phyloP scores from a whole-genome alignment of 2,888 invertebrate genomes.

The Alviniconcha strummeri region DNA sequence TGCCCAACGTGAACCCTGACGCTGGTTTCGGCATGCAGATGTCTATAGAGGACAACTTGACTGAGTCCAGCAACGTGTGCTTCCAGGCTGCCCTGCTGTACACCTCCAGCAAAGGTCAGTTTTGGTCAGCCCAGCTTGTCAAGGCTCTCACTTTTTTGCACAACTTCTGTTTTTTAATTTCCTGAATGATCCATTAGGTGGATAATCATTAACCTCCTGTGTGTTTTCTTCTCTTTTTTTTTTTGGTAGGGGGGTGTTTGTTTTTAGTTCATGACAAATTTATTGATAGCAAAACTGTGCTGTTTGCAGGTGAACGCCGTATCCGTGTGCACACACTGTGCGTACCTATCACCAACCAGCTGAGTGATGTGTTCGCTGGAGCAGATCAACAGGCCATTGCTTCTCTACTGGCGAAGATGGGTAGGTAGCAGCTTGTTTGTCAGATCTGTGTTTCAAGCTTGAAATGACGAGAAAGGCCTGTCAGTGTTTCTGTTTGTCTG shows the following conservation, averaged over 20 bases:
- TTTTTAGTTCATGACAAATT: too few species aligned
- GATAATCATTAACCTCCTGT: background rate
- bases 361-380: conserved; percentile 88
- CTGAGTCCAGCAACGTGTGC: conserved; percentile 79
- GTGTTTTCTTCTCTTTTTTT: background rate
- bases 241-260: background rate
- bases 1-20: conserved; percentile 98
- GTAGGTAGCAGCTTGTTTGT: conserved; percentile 74
- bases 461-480: too few species aligned
- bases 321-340: conserved; percentile 98
- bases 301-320: conserved; percentile 86
- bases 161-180: background rate
- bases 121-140: background rate
- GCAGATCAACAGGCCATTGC: conserved; percentile 96
- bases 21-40: conserved; percentile 98
- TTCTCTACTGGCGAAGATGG: conserved; percentile 96
- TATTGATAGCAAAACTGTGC: too few species aligned
- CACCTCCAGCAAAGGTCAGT: conserved; percentile 89
- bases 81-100: conserved; percentile 98
- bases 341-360: conserved; percentile 88
- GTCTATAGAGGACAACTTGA: conserved; percentile 88
- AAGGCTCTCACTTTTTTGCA: background rate
- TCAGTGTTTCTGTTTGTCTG: too few species aligned
- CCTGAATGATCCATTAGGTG: background rate
- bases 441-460: too few species aligned